These are phyloP conservation scores for Drosophila serrata DNA, from an alignment of 1,140 invertebrate species.

Conservation along the genomic window DNA sequence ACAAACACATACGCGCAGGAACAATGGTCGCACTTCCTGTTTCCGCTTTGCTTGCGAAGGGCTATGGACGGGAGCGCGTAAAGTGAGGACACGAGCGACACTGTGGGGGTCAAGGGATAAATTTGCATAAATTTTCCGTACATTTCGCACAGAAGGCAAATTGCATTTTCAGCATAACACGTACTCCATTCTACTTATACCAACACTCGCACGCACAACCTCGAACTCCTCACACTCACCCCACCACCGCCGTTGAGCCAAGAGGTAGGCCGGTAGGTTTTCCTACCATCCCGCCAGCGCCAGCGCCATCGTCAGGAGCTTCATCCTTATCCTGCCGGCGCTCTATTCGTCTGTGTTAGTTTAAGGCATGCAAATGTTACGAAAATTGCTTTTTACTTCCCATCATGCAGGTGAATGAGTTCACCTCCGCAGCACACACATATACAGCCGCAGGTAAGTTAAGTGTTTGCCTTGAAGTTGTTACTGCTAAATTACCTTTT, in stretches of 20 bases:
- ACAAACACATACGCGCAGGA: constrained; percentile 16
- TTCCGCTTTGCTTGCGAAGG: constrained; percentile 67
- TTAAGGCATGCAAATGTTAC: constrained; percentile 81
- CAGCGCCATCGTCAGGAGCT: constrained; percentile 24
- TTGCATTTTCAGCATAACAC: constrained; percentile 83
- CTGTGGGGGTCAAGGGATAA: constrained; percentile 66
- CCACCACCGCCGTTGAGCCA: not conserved
- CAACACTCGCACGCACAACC: constrained; percentile 24
- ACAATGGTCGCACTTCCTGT: constrained; percentile 78
- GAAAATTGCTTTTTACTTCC: constrained; percentile 81
- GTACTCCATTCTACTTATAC: constrained; percentile 78
- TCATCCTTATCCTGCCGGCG: constrained; percentile 43
- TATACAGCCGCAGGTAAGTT: constrained; percentile 58
- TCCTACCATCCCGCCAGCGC: too few relatives aligned
- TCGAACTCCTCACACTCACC: constrained; percentile 8
- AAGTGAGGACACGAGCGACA: constrained; percentile 12
- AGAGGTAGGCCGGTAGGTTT: constrained; percentile 76
- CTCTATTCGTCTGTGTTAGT: constrained; percentile 64
- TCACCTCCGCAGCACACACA: constrained; percentile 29
- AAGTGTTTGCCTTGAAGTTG: constrained; percentile 77
- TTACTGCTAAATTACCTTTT: constrained; percentile 79
- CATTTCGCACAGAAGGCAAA: constrained; percentile 82
- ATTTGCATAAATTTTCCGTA: constrained; percentile 83
- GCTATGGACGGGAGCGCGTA: not conserved
- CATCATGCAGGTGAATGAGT: constrained; percentile 74